These are phyloP conservation scores for Spinibarbus caldwelli DNA, from an alignment of 2,797 vertebrate species.

Conservation along the genomic window DNA sequence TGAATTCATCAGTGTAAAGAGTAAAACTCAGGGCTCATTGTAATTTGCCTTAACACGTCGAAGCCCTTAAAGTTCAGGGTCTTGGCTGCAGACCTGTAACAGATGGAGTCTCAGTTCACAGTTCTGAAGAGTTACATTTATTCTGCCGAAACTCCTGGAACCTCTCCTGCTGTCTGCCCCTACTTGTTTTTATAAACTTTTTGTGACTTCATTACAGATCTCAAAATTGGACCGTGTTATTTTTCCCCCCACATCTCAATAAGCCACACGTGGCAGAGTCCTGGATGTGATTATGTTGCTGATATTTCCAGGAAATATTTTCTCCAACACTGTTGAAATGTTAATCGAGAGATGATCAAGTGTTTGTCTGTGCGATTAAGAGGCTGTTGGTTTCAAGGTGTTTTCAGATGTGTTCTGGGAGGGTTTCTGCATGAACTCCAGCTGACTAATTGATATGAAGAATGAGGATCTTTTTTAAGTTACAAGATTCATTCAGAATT, in stretches of 20 bases:
- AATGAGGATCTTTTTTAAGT: constrained; percentile 76
- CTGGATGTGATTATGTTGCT: constrained; percentile 73
- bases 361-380: constrained; percentile 41
- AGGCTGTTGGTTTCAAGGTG: constrained; percentile 28
- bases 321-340: constrained; percentile 69
- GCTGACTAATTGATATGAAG: constrained; percentile 79
- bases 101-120: constrained; percentile 45
- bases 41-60: constrained; percentile 53
- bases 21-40: constrained; percentile 28
- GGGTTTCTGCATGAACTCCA: constrained; percentile 64
- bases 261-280: constrained; percentile 70
- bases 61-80: constrained; percentile 42
- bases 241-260: constrained; percentile 57
- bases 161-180: constrained; percentile 60
- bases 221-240: constrained; percentile 58
- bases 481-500: constrained; percentile 81
- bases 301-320: constrained; percentile 76
- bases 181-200: constrained; percentile 65
- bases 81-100: constrained; percentile 57
- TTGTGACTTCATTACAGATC: constrained; percentile 65
- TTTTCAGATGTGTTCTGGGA: constrained; percentile 55
- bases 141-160: constrained; percentile 59
- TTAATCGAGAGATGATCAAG: constrained; percentile 66
- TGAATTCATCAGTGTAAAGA: constrained; percentile 30
- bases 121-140: constrained; percentile 55